Percentiles rank a stretch among this genome's conserved stretches.
These are phyloP conservation scores for Coelopa frigida DNA, from an alignment of 1,140 invertebrate species.

Conservation along the genomic window DNA sequence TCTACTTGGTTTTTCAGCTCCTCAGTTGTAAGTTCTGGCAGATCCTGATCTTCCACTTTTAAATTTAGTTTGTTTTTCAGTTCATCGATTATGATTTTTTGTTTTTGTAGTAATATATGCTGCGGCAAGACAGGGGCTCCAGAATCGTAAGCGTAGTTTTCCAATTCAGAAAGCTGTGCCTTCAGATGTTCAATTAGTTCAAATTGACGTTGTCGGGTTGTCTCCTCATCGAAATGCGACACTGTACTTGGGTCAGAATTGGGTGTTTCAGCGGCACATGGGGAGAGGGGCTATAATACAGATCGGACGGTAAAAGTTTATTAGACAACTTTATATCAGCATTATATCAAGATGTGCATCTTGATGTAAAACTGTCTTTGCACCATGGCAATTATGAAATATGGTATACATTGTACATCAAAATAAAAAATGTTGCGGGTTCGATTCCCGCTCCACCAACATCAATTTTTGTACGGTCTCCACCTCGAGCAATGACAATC, in stretches of 20 bases:
- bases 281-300: not conserved
- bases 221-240: constrained; percentile 1
- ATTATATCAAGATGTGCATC: too few relatives aligned
- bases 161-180: constrained; percentile 85
- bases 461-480: too few relatives aligned
- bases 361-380: too few relatives aligned
- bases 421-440: too few relatives aligned
- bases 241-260: not conserved
- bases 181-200: constrained; percentile 88
- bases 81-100: constrained; percentile 81
- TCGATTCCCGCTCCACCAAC: too few relatives aligned
- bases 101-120: constrained; percentile 75
- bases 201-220: constrained; percentile 59
- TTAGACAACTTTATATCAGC: too few relatives aligned
- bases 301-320: too few relatives aligned
- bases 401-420: too few relatives aligned
- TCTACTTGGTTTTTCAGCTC: constrained; percentile 58
- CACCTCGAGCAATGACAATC: too few relatives aligned
- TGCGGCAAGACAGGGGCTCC: constrained; percentile 74
- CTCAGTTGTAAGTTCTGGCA: constrained; percentile 49
- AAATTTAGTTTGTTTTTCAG: constrained; percentile 64
- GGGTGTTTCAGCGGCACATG: not conserved
- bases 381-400: too few relatives aligned
- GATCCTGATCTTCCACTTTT: constrained; percentile 37
- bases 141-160: constrained; percentile 88